These are phyloP conservation scores for Sturmia bella DNA, from an alignment of 2,888 invertebrate genomes.

Conservation along the genomic window DNA sequence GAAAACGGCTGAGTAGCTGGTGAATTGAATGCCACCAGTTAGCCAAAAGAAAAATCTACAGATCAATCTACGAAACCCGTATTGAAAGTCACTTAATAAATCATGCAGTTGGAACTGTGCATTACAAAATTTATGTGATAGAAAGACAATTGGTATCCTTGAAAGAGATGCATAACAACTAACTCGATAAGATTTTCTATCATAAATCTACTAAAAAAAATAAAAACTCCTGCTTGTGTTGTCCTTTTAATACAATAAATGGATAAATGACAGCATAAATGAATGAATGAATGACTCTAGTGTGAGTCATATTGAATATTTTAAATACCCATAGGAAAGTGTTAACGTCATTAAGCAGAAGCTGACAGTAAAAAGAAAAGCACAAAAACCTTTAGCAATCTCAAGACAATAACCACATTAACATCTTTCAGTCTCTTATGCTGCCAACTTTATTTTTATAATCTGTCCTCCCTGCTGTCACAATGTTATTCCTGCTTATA, in stretches of 20 bases:
- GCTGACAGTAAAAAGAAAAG: conserved; percentile 3
- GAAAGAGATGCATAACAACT: too few species aligned
- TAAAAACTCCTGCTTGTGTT: background rate
- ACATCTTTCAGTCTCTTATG: conserved; percentile 1
- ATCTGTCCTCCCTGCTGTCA: background rate
- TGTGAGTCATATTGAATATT: conserved; percentile 22
- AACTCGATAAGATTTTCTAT: too few species aligned
- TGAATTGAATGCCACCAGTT: too few species aligned
- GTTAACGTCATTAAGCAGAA: conserved; percentile 55
- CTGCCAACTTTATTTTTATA: background rate
- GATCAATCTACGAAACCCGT: too few species aligned
- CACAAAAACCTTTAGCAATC: background rate
- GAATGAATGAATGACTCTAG: background rate
- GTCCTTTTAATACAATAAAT: background rate
- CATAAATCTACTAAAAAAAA: background rate
- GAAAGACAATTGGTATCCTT: too few species aligned
- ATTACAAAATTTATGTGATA: too few species aligned
- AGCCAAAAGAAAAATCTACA: too few species aligned
- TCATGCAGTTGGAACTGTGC: too few species aligned
- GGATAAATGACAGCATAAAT: background rate
- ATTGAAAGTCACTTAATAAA: too few species aligned
- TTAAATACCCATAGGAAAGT: conserved; percentile 53
- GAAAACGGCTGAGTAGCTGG: too few species aligned
- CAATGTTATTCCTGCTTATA: background rate
- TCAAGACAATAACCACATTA: conserved; percentile 27